Base-by-base conservation (phyloP, 2,888 invertebrate genomes). In the Volucella zonaria region DNA sequence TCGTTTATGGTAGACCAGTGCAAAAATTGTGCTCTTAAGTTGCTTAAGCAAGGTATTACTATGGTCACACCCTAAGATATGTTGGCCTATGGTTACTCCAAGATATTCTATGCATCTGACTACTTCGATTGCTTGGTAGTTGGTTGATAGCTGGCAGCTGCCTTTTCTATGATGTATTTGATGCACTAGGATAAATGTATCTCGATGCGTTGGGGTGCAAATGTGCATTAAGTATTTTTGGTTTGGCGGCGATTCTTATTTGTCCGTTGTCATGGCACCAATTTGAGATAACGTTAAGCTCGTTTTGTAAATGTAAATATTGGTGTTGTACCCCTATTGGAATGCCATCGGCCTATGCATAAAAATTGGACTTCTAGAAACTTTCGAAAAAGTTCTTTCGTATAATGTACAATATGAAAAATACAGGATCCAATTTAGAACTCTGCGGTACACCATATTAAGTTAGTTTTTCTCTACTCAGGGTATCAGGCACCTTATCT, bases 151-250 rank as follows among this genome's bases (percentile, higher is more conserved):
- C n/a, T 18, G 3, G 15, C 31, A 64, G 64, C 31, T 14, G 23
- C 38, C 11, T n/a, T 31, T 64, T 64, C 49, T 47, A 14, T 64
- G 64, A 3, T 43, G n/a, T 12, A 62, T 62, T 43, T 61, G 59
- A 14, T n/a, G 18, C 2, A 10, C 43, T 9, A n/a, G n/a, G n/a
- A n/a, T n/a, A n/a, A n/a, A n/a, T 12, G 42, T 23, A 1, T 11
- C n/a, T n/a, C n/a, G n/a, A n/a, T n/a, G n/a, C n/a, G 64, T 49
- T 47, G 64, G 64, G 23, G 64, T 31, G 23, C 64, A 38, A 1
- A 64, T 64, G 38, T 64, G 31, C 49, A 49, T 49, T n/a, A n/a
- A n/a, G n/a, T 11, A 31, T 10, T 12, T 64, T 64, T 64, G n/a
- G 2, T 64, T 47, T 47, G 2, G 14, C 3, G 40, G 42, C 3